phyloP scores from a whole-genome alignment of 30 jellyfish, hydroid and myxozoan genomes.

The Aurelia sp. region DNA sequence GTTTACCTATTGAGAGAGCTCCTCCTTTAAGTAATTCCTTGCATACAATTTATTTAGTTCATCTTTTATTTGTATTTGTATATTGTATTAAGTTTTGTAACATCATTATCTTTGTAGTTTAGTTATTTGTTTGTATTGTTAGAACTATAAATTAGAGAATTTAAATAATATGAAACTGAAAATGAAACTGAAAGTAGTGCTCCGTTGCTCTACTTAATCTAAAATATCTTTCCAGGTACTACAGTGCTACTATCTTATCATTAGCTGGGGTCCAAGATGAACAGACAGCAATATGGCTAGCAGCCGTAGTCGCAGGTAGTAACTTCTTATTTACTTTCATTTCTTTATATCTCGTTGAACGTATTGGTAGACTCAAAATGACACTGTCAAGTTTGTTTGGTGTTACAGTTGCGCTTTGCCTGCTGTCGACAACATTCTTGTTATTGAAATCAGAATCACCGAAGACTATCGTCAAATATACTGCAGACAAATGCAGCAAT shows the following conservation, averaged over 20 bases:
- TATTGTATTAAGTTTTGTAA: too few relatives aligned
- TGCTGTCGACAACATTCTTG: conserved; percentile 79
- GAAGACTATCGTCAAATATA: conserved; percentile 1
- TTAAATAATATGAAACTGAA: too few relatives aligned
- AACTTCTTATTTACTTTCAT: conserved; percentile 77
- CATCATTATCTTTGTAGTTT: too few relatives aligned
- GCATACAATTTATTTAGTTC: too few relatives aligned
- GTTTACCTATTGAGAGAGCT: too few relatives aligned
- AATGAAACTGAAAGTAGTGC: too few relatives aligned
- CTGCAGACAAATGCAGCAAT: conserved; percentile 42
- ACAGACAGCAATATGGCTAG: conserved; percentile 81
- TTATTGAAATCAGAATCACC: conserved; percentile 69
- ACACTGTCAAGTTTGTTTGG: conserved; percentile 82
- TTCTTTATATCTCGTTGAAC: conserved; percentile 66
- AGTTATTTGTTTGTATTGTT: too few relatives aligned
- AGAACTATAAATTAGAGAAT: too few relatives aligned
- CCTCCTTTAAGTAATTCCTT: too few relatives aligned
- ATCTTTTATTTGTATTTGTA: too few relatives aligned
- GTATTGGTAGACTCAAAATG: conserved; percentile 84
- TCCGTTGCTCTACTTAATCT: too few relatives aligned
- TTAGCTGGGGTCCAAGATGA: conserved; percentile 89
- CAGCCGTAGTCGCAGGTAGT: conserved; percentile 90
- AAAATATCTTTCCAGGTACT: conserved; percentile 71
- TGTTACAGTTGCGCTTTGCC: conserved; percentile 65
- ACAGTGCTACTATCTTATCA: conserved; percentile 90